Evolutionary conservation across 2,113 vertebrate genomes (phyloP).

Genomic region (Oreochromis aureus): DNA sequence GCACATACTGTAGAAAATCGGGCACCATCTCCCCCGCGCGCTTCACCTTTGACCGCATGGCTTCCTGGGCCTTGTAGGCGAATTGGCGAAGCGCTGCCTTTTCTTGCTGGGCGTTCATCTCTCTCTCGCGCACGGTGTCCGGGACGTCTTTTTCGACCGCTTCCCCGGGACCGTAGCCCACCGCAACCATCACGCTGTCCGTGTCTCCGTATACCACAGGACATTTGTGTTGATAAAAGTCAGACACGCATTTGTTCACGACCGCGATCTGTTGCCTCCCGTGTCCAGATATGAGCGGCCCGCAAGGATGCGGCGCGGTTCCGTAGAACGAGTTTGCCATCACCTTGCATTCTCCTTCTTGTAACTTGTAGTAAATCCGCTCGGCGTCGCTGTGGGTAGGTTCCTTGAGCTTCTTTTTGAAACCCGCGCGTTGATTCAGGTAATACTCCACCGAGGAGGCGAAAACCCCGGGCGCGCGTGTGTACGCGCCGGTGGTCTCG

Average conservation of each 20-base stretch:
- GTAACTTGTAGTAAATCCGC: background rate
- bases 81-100: too few relatives aligned
- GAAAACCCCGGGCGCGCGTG: too few relatives aligned
- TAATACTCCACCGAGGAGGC: background rate
- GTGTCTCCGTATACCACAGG: background rate
- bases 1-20: too few relatives aligned
- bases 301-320: background rate
- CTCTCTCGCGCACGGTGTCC: too few relatives aligned
- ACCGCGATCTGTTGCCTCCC: background rate
- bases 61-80: too few relatives aligned
- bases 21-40: too few relatives aligned
- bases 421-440: background rate
- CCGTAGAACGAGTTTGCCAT: background rate
- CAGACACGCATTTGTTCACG: background rate
- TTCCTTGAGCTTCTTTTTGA: background rate
- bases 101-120: too few relatives aligned
- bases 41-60: too few relatives aligned
- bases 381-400: rapidly evolving
- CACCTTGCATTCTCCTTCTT: background rate
- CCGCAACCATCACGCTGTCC: background rate
- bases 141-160: background rate
- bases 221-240: background rate
- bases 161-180: background rate
- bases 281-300: background rate
- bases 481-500: too few relatives aligned